Base-by-base conservation (phyloP, 2,113 vertebrate genomes). In the Tyto alba region DNA sequence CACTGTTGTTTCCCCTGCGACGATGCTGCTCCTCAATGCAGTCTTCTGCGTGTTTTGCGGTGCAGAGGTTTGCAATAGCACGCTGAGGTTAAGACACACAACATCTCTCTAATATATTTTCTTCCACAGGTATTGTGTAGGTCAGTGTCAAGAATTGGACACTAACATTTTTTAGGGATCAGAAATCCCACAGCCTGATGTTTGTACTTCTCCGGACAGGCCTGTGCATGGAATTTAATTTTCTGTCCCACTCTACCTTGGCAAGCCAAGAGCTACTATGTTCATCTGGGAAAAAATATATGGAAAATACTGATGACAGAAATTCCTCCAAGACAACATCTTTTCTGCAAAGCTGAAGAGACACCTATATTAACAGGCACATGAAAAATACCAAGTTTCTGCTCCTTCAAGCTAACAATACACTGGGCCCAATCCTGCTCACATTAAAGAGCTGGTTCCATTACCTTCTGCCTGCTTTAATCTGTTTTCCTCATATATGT, bases 401-500 rank as follows among this genome's bases (percentile, higher is more conserved):
- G 83, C 63, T 95, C 40, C 76, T 81, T 86, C 50, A 84, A 74
- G 48, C 55, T 87, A 85, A 19, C 15, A 50, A 62, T 85, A 34
- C 10, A 5, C 48, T 56, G 64, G 60, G 41, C 56, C 63, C 20
- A 20, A 74, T 96, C 85, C 64, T 92, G 56, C 29, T 89, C 29
- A 20, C 1, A 2, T 40, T 85, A 88, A 89, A 83, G 11, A 68
- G 67, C 19, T 0, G 0, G 19, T 74, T 57, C 62, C 38, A 9
- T 57, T 81, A 50, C 89, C 41, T 89, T 64, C 45, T 53, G 15
- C 36, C 18, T 56, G n/a, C 56, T 62, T 74, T 57, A 52, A 68
- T 78, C 66, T 27, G 25, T 90, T 97, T 95, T 91, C 66, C 59
- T 63, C 38, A 11, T 10, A 78, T 66, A 96, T 59, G n/a, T 90